Base-by-base conservation (phyloP, 2,888 invertebrate genomes). In the Plebejus argus region DNA sequence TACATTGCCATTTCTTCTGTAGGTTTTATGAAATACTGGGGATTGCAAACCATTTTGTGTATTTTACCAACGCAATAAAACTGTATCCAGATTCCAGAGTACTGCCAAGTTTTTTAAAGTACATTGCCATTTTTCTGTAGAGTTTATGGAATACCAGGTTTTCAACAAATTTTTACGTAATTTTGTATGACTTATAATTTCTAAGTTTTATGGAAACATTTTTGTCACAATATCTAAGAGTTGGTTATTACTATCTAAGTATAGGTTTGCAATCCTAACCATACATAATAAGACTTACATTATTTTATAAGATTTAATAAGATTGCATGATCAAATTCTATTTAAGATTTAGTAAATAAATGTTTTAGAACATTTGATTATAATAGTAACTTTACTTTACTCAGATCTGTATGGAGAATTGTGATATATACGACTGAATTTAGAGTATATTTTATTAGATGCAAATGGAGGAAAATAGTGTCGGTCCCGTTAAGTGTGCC, bases 341-440 rank as follows among this genome's bases (percentile, higher is more conserved):
- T 49, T 23, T 53, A 28, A 74, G 49, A 74, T 49, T 53, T 49
- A 10, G 20, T 71, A 23, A 10, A 45, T 8, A 39, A 45, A 71
- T 45, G 45, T 72, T 72, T 45, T 23, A 20, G 45, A 49, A 23
- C 45, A 72, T 72, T 3, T 20, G 45, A n/a, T 58, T 61, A 4
- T 49, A 20, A 72, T 23, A 20, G 20, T 45, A 45, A 45, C 45
- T 49, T 72, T 72, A 72, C 72, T 49, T 72, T 49, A 72, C 72
- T 72, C 72, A 72, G 72, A 49, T 72, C 72, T 45, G 45, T 72
- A 72, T 72, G 90, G 71, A 23, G 23, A 49, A 49, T 45, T 72
- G 72, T 45, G 72, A 90, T 91, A 90, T 85, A 84, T 83, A 85
- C 85, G 91, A 92, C 91, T 91, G 92, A 92, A 89, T 83, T 82